Conservation (phyloP, 2,888 invertebrate species). For the Heliconius sara region DNA sequence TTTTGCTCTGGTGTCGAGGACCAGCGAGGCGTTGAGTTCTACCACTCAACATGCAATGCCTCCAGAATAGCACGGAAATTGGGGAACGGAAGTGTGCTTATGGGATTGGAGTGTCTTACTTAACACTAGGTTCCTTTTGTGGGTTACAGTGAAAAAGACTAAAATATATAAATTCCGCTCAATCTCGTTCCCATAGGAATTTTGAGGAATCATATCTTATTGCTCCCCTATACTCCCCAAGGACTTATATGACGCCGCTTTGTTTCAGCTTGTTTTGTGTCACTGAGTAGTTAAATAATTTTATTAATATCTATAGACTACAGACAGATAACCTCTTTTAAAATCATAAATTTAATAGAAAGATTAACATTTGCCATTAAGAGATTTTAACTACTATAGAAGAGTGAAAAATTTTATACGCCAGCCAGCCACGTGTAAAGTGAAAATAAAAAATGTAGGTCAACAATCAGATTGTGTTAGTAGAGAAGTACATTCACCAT, state of each 20-base stretch:
- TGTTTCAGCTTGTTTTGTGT: not conserved
- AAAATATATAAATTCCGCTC: too few relatives aligned
- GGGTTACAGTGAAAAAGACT: too few relatives aligned
- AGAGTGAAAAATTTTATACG: conserved; percentile 16
- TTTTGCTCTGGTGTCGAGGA: too few relatives aligned
- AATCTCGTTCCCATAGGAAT: not conserved
- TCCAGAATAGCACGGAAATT: too few relatives aligned
- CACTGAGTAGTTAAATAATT: too few relatives aligned
- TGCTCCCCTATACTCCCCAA: not conserved
- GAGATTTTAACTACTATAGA: conserved; percentile 14
- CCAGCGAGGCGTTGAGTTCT: too few relatives aligned
- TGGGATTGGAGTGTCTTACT: too few relatives aligned
- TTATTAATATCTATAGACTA: too few relatives aligned
- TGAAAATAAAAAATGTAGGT: conserved; percentile 24
- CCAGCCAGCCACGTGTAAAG: conserved; percentile 15
- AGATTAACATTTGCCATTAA: conserved; percentile 5
- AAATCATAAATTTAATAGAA: not conserved
- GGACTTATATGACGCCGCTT: not conserved
- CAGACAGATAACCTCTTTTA: not conserved
- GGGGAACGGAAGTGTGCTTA: too few relatives aligned
- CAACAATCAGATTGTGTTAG: conserved; percentile 30
- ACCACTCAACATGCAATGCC: too few relatives aligned
- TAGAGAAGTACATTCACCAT: not conserved
- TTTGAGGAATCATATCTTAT: not conserved
- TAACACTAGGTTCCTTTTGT: too few relatives aligned